These are phyloP conservation scores for Myotis planiceps DNA, from an alignment of 2,797 vertebrate species.

Conservation along the genomic window DNA sequence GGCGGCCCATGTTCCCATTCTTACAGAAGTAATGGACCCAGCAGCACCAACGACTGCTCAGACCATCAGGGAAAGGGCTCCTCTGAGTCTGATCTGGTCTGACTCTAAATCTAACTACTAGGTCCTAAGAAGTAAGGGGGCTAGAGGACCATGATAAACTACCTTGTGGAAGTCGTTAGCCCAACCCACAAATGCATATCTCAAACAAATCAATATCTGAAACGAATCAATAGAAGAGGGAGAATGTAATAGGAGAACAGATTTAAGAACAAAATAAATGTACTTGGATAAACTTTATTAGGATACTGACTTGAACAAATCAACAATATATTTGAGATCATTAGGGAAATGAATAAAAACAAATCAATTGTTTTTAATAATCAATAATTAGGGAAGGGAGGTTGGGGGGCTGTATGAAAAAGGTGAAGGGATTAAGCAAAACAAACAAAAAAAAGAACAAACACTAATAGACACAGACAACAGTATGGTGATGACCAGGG, in stretches of 20 bases:
- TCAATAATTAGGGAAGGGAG: not conserved
- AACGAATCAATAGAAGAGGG: not conserved
- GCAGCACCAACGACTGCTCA: not conserved
- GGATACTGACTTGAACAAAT: not conserved
- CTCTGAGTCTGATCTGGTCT: not conserved
- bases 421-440: not conserved
- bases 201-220: not conserved
- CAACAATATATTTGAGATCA: not conserved
- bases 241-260: not conserved
- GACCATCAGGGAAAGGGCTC: not conserved
- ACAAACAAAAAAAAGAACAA: not conserved
- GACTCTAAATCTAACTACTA: not conserved
- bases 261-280: not conserved
- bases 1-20: not conserved
- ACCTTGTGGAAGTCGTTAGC: not conserved
- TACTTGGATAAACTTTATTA: slow-evolving; percentile 16
- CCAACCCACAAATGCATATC: not conserved
- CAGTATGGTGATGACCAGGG: not conserved
- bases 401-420: not conserved
- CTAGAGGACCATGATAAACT: not conserved
- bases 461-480: not conserved
- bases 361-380: not conserved
- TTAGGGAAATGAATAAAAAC: not conserved
- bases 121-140: not conserved
- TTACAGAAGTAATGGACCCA: not conserved